Evolutionary conservation across 92 coral and sea anemone species (phyloP), one percentile per base, ranked within the genome.

Genomic region (Paragorgia papillata): DNA sequence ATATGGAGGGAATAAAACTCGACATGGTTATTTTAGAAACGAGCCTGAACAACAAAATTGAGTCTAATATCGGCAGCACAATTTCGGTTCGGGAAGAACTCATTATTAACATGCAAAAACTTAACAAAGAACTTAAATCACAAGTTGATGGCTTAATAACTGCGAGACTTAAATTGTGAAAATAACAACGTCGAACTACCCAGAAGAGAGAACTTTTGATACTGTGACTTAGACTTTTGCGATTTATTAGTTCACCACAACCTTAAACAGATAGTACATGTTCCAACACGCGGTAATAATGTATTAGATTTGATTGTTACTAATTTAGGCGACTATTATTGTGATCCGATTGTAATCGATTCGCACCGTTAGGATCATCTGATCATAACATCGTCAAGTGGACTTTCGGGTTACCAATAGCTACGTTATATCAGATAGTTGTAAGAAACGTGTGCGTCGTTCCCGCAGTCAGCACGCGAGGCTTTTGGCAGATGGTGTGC

Each of bases 331-430:
- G 14, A 30, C 5, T 69, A 28, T 32, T 73, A 14, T 58, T 29
- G 43, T 39, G 15, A 3, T 6, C 39, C 79, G 14, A 15, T 33
- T 24, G 39, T 24, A 30, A 51, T 46, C 14, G 79, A 28, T 28
- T 51, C 13, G 69, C 80, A 48, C 80, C 80, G 1, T 53, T 74
- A 74, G 80, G 80, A 33, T 66, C 77, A 34, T 79, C 84, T 32
- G 84, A 79, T 44, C 84, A 79, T 64, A 49, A 31, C 54, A 79
- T 79, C 33, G 84, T 68, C 15, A 60, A 60, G 39, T 60, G 66
- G 66, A 1, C 12, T 14, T 20, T 35, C 28, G 33, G 3, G 32
- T 48, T 20, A 26, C 0, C 14, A 58, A 9, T 41, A 48, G 18
- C 32, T 1, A 32, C 26, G 9, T 20, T 25, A 60, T 9, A 12